Conservation (phyloP, 2,113 vertebrate genomes). For the Crypturellus undulatus region DNA sequence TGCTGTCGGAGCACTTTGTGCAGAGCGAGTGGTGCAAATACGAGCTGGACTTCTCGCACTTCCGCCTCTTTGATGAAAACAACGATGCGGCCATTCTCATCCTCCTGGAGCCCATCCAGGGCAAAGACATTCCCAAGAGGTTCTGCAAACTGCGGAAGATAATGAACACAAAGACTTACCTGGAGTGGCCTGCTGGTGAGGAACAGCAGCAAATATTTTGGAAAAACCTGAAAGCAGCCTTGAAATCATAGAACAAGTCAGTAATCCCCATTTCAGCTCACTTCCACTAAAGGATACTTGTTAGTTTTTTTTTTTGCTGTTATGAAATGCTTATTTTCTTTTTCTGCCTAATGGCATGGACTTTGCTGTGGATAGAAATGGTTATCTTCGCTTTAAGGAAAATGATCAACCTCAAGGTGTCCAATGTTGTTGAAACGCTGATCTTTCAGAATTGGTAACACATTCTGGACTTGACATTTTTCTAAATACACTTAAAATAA, state of each 20-base stretch:
- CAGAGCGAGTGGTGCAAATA: conserved; percentile 95
- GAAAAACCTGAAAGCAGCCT: conserved; percentile 80
- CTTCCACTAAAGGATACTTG: accelerated
- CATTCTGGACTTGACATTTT: neutral
- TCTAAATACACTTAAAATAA: neutral
- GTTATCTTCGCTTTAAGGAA: neutral
- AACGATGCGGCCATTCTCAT: conserved; percentile 81
- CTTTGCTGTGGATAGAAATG: neutral
- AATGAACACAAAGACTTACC: conserved; percentile 92
- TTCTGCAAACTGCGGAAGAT: conserved; percentile 89
- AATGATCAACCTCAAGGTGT: neutral
- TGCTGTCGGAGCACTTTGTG: conserved; percentile 90
- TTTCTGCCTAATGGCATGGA: neutral
- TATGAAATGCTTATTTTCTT: neutral
- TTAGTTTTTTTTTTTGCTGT: neutral
- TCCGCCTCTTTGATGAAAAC: conserved; percentile 88
- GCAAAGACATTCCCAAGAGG: conserved; percentile 82
- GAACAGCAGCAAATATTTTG: conserved; percentile 80
- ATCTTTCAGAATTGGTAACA: neutral
- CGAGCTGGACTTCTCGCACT: conserved; percentile 93
- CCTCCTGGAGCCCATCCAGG: conserved; percentile 83
- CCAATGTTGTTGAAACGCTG: neutral
- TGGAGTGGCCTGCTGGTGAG: conserved; percentile 87
- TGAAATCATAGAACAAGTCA: conserved; percentile 67
- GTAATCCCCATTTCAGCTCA: accelerated